Evolutionary conservation across 2,888 invertebrate genomes (phyloP), one percentile per base, ranked within the genome.

Genomic region (Trichogramma dendrolimi): DNA sequence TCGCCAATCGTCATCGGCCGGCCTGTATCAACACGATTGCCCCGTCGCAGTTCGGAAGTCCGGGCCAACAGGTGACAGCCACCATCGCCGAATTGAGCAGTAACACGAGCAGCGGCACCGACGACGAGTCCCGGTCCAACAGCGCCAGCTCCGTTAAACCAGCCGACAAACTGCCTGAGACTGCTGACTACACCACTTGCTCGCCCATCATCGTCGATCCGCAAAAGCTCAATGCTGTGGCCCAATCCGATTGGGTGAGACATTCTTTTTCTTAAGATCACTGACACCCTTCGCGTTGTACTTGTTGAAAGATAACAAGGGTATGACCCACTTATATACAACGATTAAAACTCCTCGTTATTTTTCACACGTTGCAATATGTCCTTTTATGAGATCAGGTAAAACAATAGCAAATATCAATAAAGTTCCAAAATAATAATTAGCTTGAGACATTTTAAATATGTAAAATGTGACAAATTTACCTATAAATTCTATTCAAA

Each of bases 201-300:
- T 76, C 78, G 1, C 73, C 77, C 1, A 77, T 78, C 27, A 53
- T 77, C 4, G 74, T 78, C 68, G 75, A 64, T 50, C 78, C 79
- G 1, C 78, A 77, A 51, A 77, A 75, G 43, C 61, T 79, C 1
- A 66, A 69, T n/a, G 39, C 50, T 48, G 73, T 74, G 64, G 67
- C 73, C 38, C 59, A 71, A 58, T 54, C 75, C 67, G 49, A 73
- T 48, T 65, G 65, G 65, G 65, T 65, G 42, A 60, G 58, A 11
- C 27, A 27, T 38, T n/a, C 52, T 38, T 55, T 39, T 51, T 39
- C 39, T 49, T 7, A 10, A 4, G 51, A n/a, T 72, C 11, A 72
- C 71, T 57, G 3, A 27, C 27, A 47, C 5, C 58, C 62, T 0
- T 43, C 55, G 7, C 53, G 8, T 27, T 27, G 3, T 27, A 27